A percentile compares a stretch with the other conserved stretches of the same genome.
Conservation (phyloP, 2,113 vertebrate species). For the Protobothrops mucrosquamatus region DNA sequence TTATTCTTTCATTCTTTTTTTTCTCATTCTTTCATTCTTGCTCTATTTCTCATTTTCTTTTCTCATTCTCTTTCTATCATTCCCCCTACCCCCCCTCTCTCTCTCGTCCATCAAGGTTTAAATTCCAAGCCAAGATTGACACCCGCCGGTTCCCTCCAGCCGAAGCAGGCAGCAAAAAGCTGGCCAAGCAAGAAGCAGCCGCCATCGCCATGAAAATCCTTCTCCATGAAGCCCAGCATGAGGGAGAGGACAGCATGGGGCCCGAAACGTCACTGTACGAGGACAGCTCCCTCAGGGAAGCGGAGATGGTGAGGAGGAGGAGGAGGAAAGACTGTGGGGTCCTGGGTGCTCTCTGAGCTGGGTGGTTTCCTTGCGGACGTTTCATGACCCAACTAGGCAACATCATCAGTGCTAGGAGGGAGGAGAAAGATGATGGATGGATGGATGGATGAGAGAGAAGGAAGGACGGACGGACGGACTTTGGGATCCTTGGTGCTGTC, state of each 20-base stretch:
- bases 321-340: not conserved
- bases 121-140: constrained; percentile 90
- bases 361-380: no score
- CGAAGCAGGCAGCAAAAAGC: constrained; percentile 92
- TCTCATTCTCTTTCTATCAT: not conserved
- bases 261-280: not conserved
- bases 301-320: constrained; percentile 32
- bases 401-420: no score
- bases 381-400: no score
- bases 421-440: no score
- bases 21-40: no score
- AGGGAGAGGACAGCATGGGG: constrained; percentile 57
- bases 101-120: constrained; percentile 76
- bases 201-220: constrained; percentile 82
- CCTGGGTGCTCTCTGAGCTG: no score
- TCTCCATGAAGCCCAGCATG: constrained; percentile 75
- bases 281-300: fast-evolving
- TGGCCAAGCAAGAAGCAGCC: constrained; percentile 92
- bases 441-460: no score
- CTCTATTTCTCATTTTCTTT: not conserved
- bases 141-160: constrained; percentile 84
- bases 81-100: not conserved
- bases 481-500: no score
- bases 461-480: no score
- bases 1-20: no score